These are phyloP conservation scores for Calypte anna DNA, from an alignment of 2,113 vertebrate genomes.

Conservation along the genomic window DNA sequence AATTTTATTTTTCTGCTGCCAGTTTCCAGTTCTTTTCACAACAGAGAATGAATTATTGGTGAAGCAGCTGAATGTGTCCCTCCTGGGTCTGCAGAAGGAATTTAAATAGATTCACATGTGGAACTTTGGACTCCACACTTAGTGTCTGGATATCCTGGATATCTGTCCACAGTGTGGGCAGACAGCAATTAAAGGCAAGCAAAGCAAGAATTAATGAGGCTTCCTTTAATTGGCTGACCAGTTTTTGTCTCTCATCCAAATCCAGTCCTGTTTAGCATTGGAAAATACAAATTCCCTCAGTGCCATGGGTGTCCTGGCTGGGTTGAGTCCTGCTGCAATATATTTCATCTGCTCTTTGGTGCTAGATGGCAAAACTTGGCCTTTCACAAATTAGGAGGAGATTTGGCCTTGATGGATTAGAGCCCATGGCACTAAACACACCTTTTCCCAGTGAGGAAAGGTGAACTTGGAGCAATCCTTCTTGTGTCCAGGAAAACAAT, in stretches of 20 bases:
- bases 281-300: background rate
- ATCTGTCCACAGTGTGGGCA: background rate
- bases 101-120: background rate
- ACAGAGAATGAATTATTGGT: background rate
- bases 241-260: background rate
- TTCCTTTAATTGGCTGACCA: background rate
- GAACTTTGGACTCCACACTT: background rate
- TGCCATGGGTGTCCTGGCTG: background rate
- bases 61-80: background rate
- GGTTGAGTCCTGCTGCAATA: background rate
- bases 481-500: background rate
- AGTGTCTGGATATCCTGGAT: background rate
- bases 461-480: background rate
- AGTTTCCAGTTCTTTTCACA: background rate
- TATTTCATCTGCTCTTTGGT: background rate
- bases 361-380: background rate
- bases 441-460: background rate
- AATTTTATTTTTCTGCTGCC: background rate
- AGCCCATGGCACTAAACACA: background rate
- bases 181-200: background rate
- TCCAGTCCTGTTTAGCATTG: background rate
- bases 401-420: background rate
- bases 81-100: background rate
- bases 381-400: background rate
- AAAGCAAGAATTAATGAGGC: background rate